Conservation (phyloP, 2,888 invertebrate species). For the Resseliella maxima region DNA sequence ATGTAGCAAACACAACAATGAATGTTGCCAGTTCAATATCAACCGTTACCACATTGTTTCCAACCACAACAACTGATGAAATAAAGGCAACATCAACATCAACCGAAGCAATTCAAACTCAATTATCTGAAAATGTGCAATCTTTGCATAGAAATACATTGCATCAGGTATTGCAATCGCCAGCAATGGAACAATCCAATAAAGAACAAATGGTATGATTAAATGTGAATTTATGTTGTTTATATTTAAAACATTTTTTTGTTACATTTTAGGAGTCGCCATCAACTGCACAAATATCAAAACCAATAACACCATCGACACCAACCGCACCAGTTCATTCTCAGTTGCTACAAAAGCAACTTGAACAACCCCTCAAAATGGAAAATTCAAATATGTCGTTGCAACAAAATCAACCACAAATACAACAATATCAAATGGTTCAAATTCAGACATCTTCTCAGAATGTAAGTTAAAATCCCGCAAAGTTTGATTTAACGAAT, state of each 20-base stretch:
- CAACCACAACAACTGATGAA: neutral
- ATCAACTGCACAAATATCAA: neutral
- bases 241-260: too few relatives aligned
- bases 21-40: neutral
- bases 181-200: neutral
- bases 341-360: slow-evolving; percentile 62
- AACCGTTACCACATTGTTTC: neutral
- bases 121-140: neutral
- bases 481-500: neutral
- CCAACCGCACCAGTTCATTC: slow-evolving; percentile 66
- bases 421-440: slow-evolving; percentile 16
- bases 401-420: slow-evolving; percentile 20
- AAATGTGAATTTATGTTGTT: too few relatives aligned
- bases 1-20: neutral
- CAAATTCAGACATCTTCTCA: slow-evolving; percentile 59
- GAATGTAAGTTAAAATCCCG: neutral
- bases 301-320: slow-evolving; percentile 61
- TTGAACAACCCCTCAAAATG: slow-evolving; percentile 62
- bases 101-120: neutral
- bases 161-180: neutral
- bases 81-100: neutral
- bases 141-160: neutral
- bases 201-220: neutral
- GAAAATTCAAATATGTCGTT: neutral
- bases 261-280: too few relatives aligned